Evolutionary conservation across 2,113 vertebrate genomes (phyloP), one percentile per base, ranked within the genome.

Genomic region (Pluvialis apricaria): DNA sequence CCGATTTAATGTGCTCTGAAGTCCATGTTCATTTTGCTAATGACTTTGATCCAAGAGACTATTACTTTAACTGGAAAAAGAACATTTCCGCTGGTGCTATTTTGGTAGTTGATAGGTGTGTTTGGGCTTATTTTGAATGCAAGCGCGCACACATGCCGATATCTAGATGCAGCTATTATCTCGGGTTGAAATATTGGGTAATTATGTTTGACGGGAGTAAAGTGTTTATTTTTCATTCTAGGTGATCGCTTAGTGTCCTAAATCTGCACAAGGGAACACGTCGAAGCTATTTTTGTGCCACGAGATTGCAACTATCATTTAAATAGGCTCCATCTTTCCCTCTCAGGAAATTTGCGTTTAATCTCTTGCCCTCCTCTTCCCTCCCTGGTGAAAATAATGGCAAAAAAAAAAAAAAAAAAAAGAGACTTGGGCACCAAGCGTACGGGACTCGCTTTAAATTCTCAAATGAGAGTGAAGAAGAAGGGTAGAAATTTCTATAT

Each of bases 181-280:
- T 54, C 1, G 0, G 54, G 55, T 64, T 95, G 92, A 96, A 96
- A 88, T 95, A 90, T 26, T 55, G 73, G 45, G 45, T 93, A 90
- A 93, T 94, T 90, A 72, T 9, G 10, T 93, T 88, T 93, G 95
- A 86, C 15, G 24, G 72, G 49, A 81, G 76, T 73, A 36, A 83
- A 95, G 79, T 88, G 92, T 88, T 94, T 88, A 65, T 95, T 95
- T 94, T 95, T 92, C 82, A 81, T 93, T 88, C 71, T 88, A 81
- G 82, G 92, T 83, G 96, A 83, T 93, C 71, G 21, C 55, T 86
- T 86, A 80, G 68, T 77, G 82, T 92, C 92, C 85, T 93, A 78
- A 90, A 88, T 73, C 85, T 66, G 71, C 78, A 45, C 34, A 11
- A 78, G 93, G 79, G 79, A 95, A 51, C 55, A 21, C 0, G 0